These are phyloP conservation scores for Galeopsomyia nigrocyanea DNA, from an alignment of 2,888 invertebrate species.

Conservation along the genomic window DNA sequence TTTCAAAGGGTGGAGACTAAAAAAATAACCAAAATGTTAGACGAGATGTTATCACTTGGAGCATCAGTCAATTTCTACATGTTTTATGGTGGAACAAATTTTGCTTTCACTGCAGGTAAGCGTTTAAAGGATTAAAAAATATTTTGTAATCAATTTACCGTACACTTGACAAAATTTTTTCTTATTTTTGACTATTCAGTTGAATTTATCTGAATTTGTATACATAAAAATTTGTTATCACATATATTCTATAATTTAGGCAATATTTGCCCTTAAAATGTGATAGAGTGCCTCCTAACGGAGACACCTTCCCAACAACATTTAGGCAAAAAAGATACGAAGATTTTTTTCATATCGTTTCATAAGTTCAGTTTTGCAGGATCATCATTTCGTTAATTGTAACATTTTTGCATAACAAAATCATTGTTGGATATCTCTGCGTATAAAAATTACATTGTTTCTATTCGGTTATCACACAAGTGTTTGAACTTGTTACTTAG, in stretches of 20 bases:
- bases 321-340: neutral
- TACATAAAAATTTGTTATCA: too few species aligned
- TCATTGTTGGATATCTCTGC: conserved; percentile 41
- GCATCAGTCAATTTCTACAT: conserved; percentile 89
- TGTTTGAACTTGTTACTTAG: conserved; percentile 31
- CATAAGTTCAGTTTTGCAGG: too few species aligned
- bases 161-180: too few species aligned
- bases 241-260: too few species aligned
- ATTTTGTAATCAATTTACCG: neutral
- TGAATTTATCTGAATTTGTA: too few species aligned
- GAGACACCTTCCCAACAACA: too few species aligned
- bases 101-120: conserved; percentile 74
- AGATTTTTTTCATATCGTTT: neutral
- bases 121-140: neutral
- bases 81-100: conserved; percentile 93
- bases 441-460: conserved; percentile 35
- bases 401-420: neutral
- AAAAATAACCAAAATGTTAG: conserved; percentile 65
- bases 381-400: neutral
- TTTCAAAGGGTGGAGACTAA: conserved; percentile 73
- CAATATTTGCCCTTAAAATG: too few species aligned
- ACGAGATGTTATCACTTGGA: conserved; percentile 63
- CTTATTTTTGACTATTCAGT: too few species aligned
- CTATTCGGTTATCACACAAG: conserved; percentile 12
- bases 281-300: too few species aligned